Evolutionary conservation across 2,888 invertebrate genomes (phyloP).

Genomic region (Cataglyphis livida): DNA sequence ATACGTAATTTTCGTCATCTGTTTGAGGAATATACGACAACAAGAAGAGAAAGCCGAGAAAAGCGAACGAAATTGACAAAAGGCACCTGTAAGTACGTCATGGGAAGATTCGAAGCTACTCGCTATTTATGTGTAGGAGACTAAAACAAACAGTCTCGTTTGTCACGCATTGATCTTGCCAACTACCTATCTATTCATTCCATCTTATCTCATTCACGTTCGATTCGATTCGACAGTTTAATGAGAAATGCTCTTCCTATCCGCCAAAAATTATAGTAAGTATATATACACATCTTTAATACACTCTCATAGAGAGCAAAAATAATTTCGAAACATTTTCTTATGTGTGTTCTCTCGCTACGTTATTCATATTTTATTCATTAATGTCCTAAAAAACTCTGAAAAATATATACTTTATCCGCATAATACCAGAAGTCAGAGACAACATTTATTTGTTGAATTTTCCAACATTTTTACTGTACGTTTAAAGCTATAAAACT

Average conservation of each 20-base stretch:
- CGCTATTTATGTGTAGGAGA: slow-evolving; percentile 80
- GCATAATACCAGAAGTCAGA: background rate
- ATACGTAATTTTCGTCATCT: slow-evolving; percentile 70
- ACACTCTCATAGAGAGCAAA: background rate
- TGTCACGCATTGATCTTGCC: slow-evolving; percentile 81
- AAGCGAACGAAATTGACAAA: background rate
- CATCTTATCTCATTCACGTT: slow-evolving; percentile 64
- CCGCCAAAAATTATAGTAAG: background rate
- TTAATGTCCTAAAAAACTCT: background rate
- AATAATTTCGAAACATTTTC: background rate
- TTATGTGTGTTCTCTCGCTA: background rate
- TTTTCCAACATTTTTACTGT: slow-evolving; percentile 15
- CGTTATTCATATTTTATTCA: slow-evolving; percentile 4
- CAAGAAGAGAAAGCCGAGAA: background rate
- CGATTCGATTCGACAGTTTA: slow-evolving; percentile 54
- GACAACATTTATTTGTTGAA: slow-evolving; percentile 28
- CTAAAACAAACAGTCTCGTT: slow-evolving; percentile 82
- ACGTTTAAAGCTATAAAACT: slow-evolving; percentile 41
- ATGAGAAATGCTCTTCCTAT: background rate
- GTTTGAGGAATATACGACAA: background rate
- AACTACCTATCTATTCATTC: slow-evolving; percentile 60
- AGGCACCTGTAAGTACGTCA: slow-evolving; percentile 32
- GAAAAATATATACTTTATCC: background rate
- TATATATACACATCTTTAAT: background rate
- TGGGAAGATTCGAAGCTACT: slow-evolving; percentile 76